Conservation (phyloP, 2,113 vertebrate genomes). For the Tragelaphus imberbis region DNA sequence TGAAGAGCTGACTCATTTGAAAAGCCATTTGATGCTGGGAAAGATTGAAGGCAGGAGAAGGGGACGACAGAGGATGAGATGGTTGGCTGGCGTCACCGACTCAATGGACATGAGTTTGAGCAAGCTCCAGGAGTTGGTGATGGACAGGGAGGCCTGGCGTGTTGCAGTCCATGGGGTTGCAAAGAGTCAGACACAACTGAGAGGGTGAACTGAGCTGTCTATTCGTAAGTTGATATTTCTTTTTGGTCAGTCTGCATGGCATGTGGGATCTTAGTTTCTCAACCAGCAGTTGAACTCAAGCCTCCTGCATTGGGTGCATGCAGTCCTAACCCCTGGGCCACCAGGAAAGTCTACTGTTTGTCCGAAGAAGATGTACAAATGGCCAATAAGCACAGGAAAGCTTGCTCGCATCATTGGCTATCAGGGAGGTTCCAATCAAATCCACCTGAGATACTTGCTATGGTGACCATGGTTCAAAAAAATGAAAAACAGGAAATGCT, state of each 20-base stretch:
- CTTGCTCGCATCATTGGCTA: neutral
- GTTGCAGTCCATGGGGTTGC: neutral
- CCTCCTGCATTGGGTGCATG: neutral
- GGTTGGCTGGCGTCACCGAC: neutral
- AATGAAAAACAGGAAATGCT: neutral
- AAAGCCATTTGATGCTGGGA: neutral
- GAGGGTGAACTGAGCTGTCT: neutral
- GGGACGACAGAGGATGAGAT: neutral
- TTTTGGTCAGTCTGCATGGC: neutral
- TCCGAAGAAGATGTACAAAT: rapidly evolving
- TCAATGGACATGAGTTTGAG: neutral
- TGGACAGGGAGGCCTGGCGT: neutral
- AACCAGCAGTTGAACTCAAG: neutral
- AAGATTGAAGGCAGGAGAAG: neutral
- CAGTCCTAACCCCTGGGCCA: neutral
- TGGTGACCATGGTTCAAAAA: neutral
- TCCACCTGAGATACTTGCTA: neutral
- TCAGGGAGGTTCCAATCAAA: neutral
- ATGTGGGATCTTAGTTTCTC: neutral
- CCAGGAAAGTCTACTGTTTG: neutral
- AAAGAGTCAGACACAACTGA: rapidly evolving
- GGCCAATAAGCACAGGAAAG: rapidly evolving
- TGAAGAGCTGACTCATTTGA: neutral
- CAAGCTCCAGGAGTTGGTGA: neutral
- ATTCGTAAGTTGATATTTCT: neutral